Evolutionary conservation across 1,140 invertebrate species (phyloP).

Genomic region (Leptopilina clavipes): DNA sequence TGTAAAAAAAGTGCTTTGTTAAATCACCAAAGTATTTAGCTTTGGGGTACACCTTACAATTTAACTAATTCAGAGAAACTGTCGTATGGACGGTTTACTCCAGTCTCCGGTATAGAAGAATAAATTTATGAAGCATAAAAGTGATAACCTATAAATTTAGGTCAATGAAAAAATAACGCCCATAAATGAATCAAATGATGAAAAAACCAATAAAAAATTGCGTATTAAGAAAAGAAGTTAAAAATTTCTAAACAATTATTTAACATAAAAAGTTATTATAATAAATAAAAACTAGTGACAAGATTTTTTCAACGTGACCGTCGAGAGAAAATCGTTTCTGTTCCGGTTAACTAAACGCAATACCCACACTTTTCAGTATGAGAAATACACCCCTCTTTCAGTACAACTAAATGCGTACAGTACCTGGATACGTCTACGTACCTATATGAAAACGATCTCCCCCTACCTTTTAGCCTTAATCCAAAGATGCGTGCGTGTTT

Average conservation of each 20-base stretch:
- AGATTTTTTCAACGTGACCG: slow-evolving; percentile 43
- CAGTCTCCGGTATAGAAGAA: too few species aligned
- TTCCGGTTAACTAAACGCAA: slow-evolving; percentile 53
- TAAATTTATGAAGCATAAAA: too few species aligned
- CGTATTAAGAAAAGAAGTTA: not conserved
- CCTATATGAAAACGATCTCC: too few species aligned
- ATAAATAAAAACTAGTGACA: slow-evolving; percentile 37
- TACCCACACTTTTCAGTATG: slow-evolving; percentile 53
- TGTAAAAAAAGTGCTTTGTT: too few species aligned
- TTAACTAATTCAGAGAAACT: too few species aligned
- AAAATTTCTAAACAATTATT: not conserved
- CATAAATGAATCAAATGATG: not conserved
- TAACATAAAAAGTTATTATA: not conserved
- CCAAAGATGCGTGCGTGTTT: slow-evolving; percentile 45
- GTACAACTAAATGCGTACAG: slow-evolving; percentile 46
- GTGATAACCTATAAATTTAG: too few species aligned
- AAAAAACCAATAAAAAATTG: not conserved
- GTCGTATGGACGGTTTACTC: too few species aligned
- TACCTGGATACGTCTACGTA: too few species aligned
- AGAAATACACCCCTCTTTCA: slow-evolving; percentile 41
- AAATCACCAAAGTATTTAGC: too few species aligned
- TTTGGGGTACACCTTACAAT: too few species aligned
- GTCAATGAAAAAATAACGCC: too few species aligned
- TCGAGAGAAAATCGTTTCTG: slow-evolving; percentile 52
- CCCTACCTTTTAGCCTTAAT: slow-evolving; percentile 36